Conservation (phyloP, 2,113 vertebrate genomes). For the Clarias batrachus region DNA sequence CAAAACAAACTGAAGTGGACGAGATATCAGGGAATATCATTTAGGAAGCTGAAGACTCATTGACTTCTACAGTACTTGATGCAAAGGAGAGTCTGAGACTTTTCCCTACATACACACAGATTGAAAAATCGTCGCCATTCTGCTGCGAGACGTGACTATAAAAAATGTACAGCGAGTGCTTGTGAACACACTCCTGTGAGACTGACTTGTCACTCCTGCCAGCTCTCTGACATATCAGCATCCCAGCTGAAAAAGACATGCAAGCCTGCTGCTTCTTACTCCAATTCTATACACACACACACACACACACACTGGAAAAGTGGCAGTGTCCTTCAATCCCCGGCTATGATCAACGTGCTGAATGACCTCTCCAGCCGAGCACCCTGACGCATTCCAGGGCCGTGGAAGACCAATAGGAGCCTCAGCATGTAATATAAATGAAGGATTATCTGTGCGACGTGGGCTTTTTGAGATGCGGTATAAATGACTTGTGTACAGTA, state of each 20-base stretch:
- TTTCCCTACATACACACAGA: neutral
- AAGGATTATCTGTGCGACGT: conserved; percentile 23
- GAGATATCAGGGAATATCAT: conserved; percentile 7
- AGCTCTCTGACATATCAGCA: conserved; percentile 48
- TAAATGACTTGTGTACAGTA: conserved; percentile 14
- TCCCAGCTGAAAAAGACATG: conserved; percentile 12
- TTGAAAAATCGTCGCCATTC: conserved; percentile 39
- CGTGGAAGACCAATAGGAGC: conserved; percentile 35
- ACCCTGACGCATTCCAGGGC: conserved; percentile 20
- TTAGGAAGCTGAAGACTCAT: conserved; percentile 29
- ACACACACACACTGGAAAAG: conserved; percentile 28
- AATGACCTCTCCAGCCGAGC: conserved; percentile 39
- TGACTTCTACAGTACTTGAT: conserved; percentile 28
- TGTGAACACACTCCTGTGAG: conserved; percentile 45
- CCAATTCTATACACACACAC: neutral
- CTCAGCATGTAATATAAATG: conserved; percentile 31
- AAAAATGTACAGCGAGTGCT: conserved; percentile 45
- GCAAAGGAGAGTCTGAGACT: conserved; percentile 14
- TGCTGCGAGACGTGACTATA: conserved; percentile 25
- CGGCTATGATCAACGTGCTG: conserved; percentile 40
- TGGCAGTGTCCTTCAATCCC: conserved; percentile 44
- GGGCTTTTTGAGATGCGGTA: conserved; percentile 19
- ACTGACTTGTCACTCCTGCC: conserved; percentile 50
- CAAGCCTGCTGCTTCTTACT: conserved; percentile 17
- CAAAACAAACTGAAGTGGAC: neutral